Evolutionary conservation across 2,797 vertebrate genomes (phyloP).

Genomic region (Brachymystax lenok): DNA sequence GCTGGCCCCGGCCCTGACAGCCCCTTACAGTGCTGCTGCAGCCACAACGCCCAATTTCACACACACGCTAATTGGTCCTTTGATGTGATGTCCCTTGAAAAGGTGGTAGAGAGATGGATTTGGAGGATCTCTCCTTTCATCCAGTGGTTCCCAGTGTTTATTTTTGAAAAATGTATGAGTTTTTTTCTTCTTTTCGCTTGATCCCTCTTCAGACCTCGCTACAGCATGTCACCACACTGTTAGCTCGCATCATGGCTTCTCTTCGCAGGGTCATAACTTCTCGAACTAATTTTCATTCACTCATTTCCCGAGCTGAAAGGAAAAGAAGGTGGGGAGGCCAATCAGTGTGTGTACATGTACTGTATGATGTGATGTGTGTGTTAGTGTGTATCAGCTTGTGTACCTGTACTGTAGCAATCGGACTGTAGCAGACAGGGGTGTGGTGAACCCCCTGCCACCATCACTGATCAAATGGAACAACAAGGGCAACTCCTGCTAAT

Average conservation of each 20-base stretch:
- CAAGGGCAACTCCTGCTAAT: slow-evolving; percentile 95
- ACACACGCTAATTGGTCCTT: slow-evolving; percentile 96
- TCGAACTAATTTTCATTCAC: slow-evolving; percentile 76
- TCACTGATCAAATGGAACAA: slow-evolving; percentile 98
- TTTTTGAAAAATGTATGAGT: slow-evolving; percentile 47
- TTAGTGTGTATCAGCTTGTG: slow-evolving; percentile 26
- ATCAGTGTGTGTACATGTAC: background rate
- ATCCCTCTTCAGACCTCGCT: background rate
- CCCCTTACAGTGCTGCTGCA: slow-evolving; percentile 68
- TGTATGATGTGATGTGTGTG: slow-evolving; percentile 14
- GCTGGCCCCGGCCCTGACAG: slow-evolving; percentile 75
- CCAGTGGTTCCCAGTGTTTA: slow-evolving; percentile 70
- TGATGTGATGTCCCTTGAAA: slow-evolving; percentile 85
- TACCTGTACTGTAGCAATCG: slow-evolving; percentile 20
- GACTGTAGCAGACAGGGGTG: slow-evolving; percentile 14
- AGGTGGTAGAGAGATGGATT: slow-evolving; percentile 80
- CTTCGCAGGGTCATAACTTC: slow-evolving; percentile 68
- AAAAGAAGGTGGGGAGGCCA: slow-evolving; percentile 48
- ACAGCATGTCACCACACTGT: slow-evolving; percentile 53
- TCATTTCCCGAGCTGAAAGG: slow-evolving; percentile 74
- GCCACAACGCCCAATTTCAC: slow-evolving; percentile 88
- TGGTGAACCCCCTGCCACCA: slow-evolving; percentile 84
- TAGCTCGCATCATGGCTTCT: slow-evolving; percentile 63
- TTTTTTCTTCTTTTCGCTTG: background rate
- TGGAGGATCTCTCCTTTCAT: slow-evolving; percentile 19